Evolutionary conservation across 2,888 invertebrate species (phyloP).

Genomic region (Amiota minor): DNA sequence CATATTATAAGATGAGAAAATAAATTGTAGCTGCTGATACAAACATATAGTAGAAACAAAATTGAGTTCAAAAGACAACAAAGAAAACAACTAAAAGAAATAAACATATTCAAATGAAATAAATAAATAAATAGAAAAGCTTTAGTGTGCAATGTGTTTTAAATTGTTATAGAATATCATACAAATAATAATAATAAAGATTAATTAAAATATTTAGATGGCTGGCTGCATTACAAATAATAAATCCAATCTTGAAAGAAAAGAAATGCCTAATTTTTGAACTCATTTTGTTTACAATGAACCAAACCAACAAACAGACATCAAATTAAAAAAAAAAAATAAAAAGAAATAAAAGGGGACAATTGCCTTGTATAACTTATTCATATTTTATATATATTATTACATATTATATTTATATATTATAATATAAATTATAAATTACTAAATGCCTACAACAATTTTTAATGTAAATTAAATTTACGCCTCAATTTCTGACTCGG

Average conservation of each 20-base stretch:
- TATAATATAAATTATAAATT: slow-evolving; percentile 39
- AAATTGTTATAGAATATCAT: background rate
- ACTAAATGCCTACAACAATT: slow-evolving; percentile 40
- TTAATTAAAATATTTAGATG: slow-evolving; percentile 9
- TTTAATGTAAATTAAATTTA: slow-evolving; percentile 64
- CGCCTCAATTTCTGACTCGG: slow-evolving; percentile 40
- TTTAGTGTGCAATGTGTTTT: slow-evolving; percentile 23
- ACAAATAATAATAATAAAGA: slow-evolving; percentile 1
- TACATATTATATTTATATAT: slow-evolving; percentile 28
- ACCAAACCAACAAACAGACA: slow-evolving; percentile 1
- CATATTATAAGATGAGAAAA: slow-evolving; percentile 47
- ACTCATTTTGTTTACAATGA: background rate
- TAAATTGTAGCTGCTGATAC: background rate
- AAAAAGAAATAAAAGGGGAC: background rate
- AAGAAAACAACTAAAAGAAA: background rate
- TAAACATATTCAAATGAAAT: background rate
- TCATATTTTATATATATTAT: slow-evolving; percentile 29
- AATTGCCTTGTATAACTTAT: slow-evolving; percentile 33
- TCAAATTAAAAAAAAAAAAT: background rate
- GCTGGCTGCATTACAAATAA: background rate
- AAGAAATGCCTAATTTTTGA: background rate
- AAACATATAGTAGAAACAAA: background rate
- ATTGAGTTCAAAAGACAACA: slow-evolving; percentile 1
- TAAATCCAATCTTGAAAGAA: background rate
- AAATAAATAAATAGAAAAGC: slow-evolving; percentile 8